Evolutionary conservation across 2,113 vertebrate genomes (phyloP), one percentile per base, ranked within the genome.

Genomic region (Semicossyphus pulcher): DNA sequence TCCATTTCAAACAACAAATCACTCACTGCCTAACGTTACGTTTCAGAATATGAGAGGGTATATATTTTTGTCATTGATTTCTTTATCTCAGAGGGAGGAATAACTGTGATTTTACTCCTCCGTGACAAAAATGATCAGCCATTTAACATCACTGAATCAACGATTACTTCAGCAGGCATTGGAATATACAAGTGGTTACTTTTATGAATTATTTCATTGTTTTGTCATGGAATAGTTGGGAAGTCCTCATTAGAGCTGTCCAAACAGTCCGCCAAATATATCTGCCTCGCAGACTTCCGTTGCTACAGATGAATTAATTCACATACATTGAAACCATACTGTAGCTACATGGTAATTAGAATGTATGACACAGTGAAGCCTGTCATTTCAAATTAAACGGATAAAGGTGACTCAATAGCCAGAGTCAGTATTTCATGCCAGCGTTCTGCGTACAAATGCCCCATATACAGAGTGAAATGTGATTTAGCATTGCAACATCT

Each of bases 401-500:
- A 61, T 31, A 8, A 10, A 44, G 70, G 7, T 51, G 36, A 53
- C n/a, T 80, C 14, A 29, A 28, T 14, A 12, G 44, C 39, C 26
- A 21, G 49, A 49, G 72, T 14, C 48, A 48, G 51, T 52, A 36
- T 60, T 72, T 74, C 37, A 69, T 74, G 60, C 66, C 52, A 34
- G 25, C 10, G 10, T 49, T 53, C 61, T 44, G 41, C 1, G 2
- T 21, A 18, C 41, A 47, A 48, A 54, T 37, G 32, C 39, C n/a
- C 25, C 31, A 20, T 45, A 49, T 36, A 36, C 52, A 49, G 72
- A 75, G 37, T 32, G 14, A 66, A 81, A 85, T 66, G 26, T 51
- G 59, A 84, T 65, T 85, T 75, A 67, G 54, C 69, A 63, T 69
- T 54, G 18, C 73, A 78, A 11, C n/a, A 31, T 51, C 48, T 66